phyloP scores from a whole-genome alignment of 2,888 invertebrate genomes.

The Amphimallon solstitiale region DNA sequence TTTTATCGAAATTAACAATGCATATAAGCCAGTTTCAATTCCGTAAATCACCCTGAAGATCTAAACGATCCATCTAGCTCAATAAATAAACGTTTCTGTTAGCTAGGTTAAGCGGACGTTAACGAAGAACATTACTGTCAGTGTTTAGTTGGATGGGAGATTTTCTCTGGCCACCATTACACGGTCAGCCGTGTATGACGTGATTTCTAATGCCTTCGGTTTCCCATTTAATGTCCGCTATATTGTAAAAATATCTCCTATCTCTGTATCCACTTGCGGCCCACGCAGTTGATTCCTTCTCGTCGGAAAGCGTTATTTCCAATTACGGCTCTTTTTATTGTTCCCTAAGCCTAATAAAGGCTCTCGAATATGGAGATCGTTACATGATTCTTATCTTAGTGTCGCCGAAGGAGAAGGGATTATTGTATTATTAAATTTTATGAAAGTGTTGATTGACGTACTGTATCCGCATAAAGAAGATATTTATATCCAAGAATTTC shows the following conservation, averaged over 20 bases:
- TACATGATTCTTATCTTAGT: slow-evolving; percentile 22
- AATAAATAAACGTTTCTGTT: background rate
- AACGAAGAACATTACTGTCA: slow-evolving; percentile 10
- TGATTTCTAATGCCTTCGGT: slow-evolving; percentile 5
- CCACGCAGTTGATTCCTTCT: background rate
- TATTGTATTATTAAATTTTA: slow-evolving; percentile 23
- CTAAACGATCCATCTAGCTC: background rate
- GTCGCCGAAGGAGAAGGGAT: background rate
- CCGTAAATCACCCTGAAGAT: background rate
- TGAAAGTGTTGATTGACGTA: background rate
- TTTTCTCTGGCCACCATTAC: slow-evolving; percentile 1
- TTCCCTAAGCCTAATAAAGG: background rate
- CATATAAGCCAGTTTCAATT: too few relatives aligned
- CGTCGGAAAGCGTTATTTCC: slow-evolving; percentile 15
- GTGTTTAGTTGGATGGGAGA: background rate
- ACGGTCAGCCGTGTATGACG: slow-evolving; percentile 5
- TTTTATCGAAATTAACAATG: too few relatives aligned
- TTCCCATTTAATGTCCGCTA: background rate
- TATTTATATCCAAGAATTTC: background rate
- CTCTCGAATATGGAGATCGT: background rate
- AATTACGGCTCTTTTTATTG: slow-evolving; percentile 17
- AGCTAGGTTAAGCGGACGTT: background rate
- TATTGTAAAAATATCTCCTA: background rate
- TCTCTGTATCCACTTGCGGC: background rate
- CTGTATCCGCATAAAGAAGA: too few relatives aligned